Conservation (phyloP, 2,888 invertebrate genomes). For the Lochmaea crataegi region DNA sequence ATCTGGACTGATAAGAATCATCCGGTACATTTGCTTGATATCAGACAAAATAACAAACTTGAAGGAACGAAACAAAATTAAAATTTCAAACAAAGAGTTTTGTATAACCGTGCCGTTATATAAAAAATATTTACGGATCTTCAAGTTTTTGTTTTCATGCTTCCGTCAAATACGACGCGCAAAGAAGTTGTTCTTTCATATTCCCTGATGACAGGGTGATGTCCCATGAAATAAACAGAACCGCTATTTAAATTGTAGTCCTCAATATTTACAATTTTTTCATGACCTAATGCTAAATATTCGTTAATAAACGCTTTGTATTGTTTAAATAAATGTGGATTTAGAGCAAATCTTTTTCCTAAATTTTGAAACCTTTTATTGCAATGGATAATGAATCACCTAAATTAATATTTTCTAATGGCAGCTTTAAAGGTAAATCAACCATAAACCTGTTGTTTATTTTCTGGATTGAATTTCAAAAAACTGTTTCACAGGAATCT, state of each 20-base stretch:
- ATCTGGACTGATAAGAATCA: too few relatives aligned
- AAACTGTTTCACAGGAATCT: conserved; percentile 14
- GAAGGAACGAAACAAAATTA: too few relatives aligned
- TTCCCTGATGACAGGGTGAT: too few relatives aligned
- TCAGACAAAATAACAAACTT: too few relatives aligned
- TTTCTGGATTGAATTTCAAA: conserved; percentile 8
- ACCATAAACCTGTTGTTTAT: too few relatives aligned
- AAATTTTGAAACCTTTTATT: conserved; percentile 19
- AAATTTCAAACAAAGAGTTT: too few relatives aligned
- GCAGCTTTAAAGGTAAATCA: conserved; percentile 5
- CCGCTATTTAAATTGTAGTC: conserved; percentile 18
- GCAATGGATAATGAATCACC: conserved; percentile 21
- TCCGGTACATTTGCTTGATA: too few relatives aligned
- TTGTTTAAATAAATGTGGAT: conserved; percentile 8
- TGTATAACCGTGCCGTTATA: too few relatives aligned
- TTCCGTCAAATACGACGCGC: too few relatives aligned
- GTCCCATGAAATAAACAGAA: not conserved
- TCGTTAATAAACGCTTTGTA: conserved; percentile 16
- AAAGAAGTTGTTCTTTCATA: too few relatives aligned
- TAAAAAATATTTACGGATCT: too few relatives aligned
- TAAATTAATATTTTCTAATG: conserved; percentile 3
- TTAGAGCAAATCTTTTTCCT: conserved; percentile 10
- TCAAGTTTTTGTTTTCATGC: too few relatives aligned
- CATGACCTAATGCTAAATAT: conserved; percentile 6
- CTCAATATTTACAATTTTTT: conserved; percentile 9